Evolutionary conservation across 2,797 vertebrate genomes (phyloP).

Genomic region (Pseudopleuronectes americanus): DNA sequence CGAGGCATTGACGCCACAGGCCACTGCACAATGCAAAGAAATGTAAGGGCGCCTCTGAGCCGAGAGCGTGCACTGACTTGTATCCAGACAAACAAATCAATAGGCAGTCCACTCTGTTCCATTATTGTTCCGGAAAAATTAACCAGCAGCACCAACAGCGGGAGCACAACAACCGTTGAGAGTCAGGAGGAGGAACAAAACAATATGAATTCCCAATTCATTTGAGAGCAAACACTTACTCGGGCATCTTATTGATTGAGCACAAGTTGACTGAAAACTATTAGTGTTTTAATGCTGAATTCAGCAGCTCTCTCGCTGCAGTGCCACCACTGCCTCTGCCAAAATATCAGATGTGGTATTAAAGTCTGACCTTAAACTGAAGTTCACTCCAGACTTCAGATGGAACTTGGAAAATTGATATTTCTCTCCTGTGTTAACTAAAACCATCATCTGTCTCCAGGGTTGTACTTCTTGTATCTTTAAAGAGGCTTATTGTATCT

Average conservation of each 20-base stretch:
- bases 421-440: slow-evolving; percentile 18
- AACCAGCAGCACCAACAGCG: slow-evolving; percentile 59
- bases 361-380: slow-evolving; percentile 33
- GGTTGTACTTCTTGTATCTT: slow-evolving; percentile 36
- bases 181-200: slow-evolving; percentile 52
- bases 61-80: slow-evolving; percentile 39
- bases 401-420: slow-evolving; percentile 27
- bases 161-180: slow-evolving; percentile 36
- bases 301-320: slow-evolving; percentile 47
- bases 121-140: slow-evolving; percentile 67
- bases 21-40: slow-evolving; percentile 43
- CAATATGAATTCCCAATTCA: slow-evolving; percentile 72
- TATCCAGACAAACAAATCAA: slow-evolving; percentile 77
- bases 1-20: slow-evolving; percentile 39
- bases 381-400: slow-evolving; percentile 33
- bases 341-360: slow-evolving; percentile 39
- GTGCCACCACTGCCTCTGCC: slow-evolving; percentile 4
- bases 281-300: slow-evolving; percentile 68
- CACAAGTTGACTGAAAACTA: slow-evolving; percentile 63
- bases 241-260: slow-evolving; percentile 66
- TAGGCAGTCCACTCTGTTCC: slow-evolving; percentile 65
- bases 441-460: slow-evolving; percentile 9
- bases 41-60: slow-evolving; percentile 32
- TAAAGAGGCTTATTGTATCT: slow-evolving; percentile 8
- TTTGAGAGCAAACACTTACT: slow-evolving; percentile 59